These are phyloP conservation scores for Altica lythri DNA, from an alignment of 2,888 invertebrate species.

Conservation along the genomic window DNA sequence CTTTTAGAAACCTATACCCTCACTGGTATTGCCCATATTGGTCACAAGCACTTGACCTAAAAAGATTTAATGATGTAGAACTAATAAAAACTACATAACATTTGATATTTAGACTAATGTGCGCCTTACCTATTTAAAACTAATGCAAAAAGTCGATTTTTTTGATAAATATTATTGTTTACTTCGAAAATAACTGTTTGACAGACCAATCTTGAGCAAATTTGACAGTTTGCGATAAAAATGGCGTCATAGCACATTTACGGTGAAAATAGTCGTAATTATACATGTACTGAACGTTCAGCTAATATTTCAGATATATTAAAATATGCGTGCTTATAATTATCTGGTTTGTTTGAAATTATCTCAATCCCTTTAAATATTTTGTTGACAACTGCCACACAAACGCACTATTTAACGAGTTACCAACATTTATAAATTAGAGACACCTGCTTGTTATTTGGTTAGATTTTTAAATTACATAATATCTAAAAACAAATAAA, in stretches of 20 bases:
- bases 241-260: constrained; percentile 48
- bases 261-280: constrained; percentile 13
- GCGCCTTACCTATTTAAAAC: constrained; percentile 9
- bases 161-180: constrained; percentile 51
- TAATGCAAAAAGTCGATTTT: constrained; percentile 26
- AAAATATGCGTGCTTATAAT: not conserved
- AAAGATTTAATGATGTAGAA: constrained; percentile 37
- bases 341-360: constrained; percentile 5
- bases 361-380: constrained; percentile 15
- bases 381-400: constrained; percentile 46
- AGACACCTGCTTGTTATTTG: too few species aligned
- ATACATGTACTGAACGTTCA: not conserved
- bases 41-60: constrained; percentile 50
- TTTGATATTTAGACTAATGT: constrained; percentile 9
- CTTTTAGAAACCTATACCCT: constrained; percentile 25
- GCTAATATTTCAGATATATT: not conserved
- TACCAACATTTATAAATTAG: constrained; percentile 38
- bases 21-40: constrained; percentile 52
- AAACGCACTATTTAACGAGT: constrained; percentile 45
- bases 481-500: too few species aligned
- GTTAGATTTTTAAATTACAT: too few species aligned
- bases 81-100: not conserved
- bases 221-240: constrained; percentile 51
- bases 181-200: constrained; percentile 51
- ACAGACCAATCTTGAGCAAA: constrained; percentile 48